Conservation (phyloP, 1,140 invertebrate genomes). For the Nymphalis io region DNA sequence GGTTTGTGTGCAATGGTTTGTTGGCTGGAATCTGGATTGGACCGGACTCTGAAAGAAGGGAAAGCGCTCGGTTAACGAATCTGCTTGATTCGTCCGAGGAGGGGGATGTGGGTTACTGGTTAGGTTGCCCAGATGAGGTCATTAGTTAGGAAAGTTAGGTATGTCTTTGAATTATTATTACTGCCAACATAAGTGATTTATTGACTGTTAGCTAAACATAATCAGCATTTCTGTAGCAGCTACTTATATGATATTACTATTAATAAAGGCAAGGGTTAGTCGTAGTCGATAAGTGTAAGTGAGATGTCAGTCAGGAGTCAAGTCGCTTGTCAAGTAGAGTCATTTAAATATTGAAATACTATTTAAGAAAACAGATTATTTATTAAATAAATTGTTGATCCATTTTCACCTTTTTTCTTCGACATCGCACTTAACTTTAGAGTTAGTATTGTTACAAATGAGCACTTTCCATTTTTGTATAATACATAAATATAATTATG, state of each 20-base stretch:
- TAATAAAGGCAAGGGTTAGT: constrained; percentile 23
- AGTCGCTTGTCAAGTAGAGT: constrained; percentile 56
- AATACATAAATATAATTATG: constrained; percentile 47
- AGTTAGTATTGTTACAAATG: constrained; percentile 52
- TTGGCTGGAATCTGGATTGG: constrained; percentile 41
- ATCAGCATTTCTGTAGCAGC: not conserved
- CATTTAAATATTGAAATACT: constrained; percentile 52
- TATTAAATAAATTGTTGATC: constrained; percentile 55
- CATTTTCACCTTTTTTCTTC: constrained; percentile 46
- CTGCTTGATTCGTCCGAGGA: constrained; percentile 44
- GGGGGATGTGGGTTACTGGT: constrained; percentile 29
- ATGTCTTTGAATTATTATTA: constrained; percentile 1
- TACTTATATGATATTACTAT: constrained; percentile 4
- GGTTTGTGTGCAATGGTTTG: constrained; percentile 25
- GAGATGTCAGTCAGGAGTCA: constrained; percentile 65
- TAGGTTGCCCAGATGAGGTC: not conserved
- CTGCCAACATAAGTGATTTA: not conserved
- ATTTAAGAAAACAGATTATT: constrained; percentile 60
- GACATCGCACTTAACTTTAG: constrained; percentile 75
- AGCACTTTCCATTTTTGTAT: constrained; percentile 46
- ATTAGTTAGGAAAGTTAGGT: constrained; percentile 5
- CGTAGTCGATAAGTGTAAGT: constrained; percentile 51
- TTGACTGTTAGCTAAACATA: not conserved
- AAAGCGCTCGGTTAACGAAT: constrained; percentile 60
- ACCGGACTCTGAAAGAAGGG: constrained; percentile 61